Evolutionary conservation across 2,888 invertebrate species (phyloP).

Genomic region (Lingula anatina): DNA sequence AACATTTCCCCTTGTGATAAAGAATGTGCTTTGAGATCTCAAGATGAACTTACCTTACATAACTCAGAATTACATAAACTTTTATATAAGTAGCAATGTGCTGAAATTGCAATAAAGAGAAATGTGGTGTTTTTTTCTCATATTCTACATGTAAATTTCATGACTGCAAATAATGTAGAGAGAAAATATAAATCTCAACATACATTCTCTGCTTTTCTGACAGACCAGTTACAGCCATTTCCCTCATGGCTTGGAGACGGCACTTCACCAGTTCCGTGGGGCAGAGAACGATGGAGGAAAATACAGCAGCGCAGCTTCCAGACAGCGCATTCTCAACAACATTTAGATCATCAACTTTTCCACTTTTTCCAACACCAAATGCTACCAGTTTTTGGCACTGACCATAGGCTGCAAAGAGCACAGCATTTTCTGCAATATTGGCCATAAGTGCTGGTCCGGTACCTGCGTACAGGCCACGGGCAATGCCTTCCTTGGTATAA

Average conservation of each 20-base stretch:
- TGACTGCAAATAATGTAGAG: too few relatives aligned
- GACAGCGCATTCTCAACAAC: constrained; percentile 65
- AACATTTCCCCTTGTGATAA: too few relatives aligned
- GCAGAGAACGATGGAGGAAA: constrained; percentile 91
- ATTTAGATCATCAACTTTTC: constrained; percentile 26
- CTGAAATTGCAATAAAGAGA: too few relatives aligned
- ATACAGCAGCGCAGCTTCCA: constrained; percentile 92
- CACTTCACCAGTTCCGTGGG: constrained; percentile 98
- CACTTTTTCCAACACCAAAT: constrained; percentile 7
- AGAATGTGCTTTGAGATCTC: too few relatives aligned
- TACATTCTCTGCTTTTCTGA: too few relatives aligned
- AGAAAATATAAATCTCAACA: too few relatives aligned
- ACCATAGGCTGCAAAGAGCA: constrained; percentile 92
- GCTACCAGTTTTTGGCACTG: constrained; percentile 84
- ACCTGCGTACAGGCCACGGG: constrained; percentile 63
- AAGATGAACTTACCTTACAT: too few relatives aligned
- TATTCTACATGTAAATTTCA: too few relatives aligned
- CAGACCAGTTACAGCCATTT: too few relatives aligned
- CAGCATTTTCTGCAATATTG: constrained; percentile 96
- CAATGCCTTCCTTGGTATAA: constrained; percentile 77
- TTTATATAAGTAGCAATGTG: too few relatives aligned
- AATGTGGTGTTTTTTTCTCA: too few relatives aligned
- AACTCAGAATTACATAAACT: too few relatives aligned
- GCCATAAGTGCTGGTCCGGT: constrained; percentile 91
- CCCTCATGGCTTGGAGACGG: constrained; percentile 87